These are phyloP conservation scores for Leptinotarsa tumamoca DNA, from an alignment of 2,888 invertebrate species.

Conservation along the genomic window DNA sequence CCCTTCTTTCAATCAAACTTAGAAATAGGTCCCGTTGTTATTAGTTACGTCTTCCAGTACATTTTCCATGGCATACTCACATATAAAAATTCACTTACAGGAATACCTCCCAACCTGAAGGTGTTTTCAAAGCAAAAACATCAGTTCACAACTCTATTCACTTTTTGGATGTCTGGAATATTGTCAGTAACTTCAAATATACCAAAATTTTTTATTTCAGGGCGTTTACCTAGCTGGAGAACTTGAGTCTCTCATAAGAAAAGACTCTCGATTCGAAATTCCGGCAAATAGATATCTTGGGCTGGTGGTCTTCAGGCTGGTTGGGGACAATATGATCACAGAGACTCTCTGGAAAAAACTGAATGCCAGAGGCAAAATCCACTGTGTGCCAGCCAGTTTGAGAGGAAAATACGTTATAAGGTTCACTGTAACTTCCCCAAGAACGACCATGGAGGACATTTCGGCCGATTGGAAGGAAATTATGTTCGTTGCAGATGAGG, in stretches of 20 bases:
- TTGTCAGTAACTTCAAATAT: no score
- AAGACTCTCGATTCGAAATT: constrained; percentile 90
- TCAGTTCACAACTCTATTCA: no score
- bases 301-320: constrained; percentile 91
- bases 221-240: constrained; percentile 90
- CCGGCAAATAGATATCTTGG: constrained; percentile 88
- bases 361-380: constrained; percentile 88
- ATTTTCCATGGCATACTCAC: no score
- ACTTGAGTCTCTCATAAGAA: constrained; percentile 87
- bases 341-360: constrained; percentile 88
- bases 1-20: no score
- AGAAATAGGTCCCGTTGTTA: no score
- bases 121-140: no score
- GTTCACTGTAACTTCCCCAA: constrained; percentile 93
- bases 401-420: constrained; percentile 88
- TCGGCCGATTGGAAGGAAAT: constrained; percentile 91
- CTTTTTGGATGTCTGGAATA: no score
- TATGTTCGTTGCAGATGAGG: constrained; percentile 77
- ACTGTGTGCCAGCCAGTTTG: constrained; percentile 94
- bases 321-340: constrained; percentile 87
- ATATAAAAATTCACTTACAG: no score
- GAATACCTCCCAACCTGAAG: no score
- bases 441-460: constrained; percentile 83
- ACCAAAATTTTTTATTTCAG: constrained; percentile 66
- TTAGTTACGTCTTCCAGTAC: no score